Base-by-base conservation (phyloP, 2,113 vertebrate species). In the Notothenia rossii region DNA sequence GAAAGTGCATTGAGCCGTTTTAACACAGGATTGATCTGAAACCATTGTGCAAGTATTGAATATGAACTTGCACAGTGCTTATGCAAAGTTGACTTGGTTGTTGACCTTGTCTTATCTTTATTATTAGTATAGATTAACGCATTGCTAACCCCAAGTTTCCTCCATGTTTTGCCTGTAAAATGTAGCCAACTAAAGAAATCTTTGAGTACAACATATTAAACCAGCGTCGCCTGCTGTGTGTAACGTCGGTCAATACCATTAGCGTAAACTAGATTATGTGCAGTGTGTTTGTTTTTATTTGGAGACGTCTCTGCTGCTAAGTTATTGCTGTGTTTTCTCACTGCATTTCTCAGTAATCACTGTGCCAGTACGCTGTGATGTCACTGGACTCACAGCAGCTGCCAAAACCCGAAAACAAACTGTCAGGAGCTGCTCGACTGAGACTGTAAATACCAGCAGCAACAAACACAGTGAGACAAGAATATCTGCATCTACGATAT, bases 241-340 rank as follows among this genome's bases (percentile, higher is more conserved):
- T 40, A 61, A 54, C 33, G 58, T 53, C 48, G 14, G 29, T 72
- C 54, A 71, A 36, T 60, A 14, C 54, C 77, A 71, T 62, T 40
- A 75, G 25, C 51, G 72, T 18, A 66, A 51, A n/a, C 15, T 33
- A 40, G 36, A 65, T 85, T 46, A 78, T 77, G 55, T 68, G 71
- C 77, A 45, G n/a, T 51, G 45, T 89, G 79, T 89, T 89, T 89
- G 83, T 83, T 90, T 87, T 73, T 78, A 82, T 76, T 78, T n/a
- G 8, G 60, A 72, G 43, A 33, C 63, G 40, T 83, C 73, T 81
- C 85, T 75, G 46, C 53, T 66, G 50, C 72, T 79, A 43, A 75
- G 66, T 72, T 75, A 53, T 70, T 59, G 62, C 80, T 51, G 58
- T 82, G 71, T 79, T 84, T 88, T 88, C 59, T 83, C 72, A 10